Evolutionary conservation across 2,113 vertebrate genomes (phyloP).

Genomic region (Corvus cornix): DNA sequence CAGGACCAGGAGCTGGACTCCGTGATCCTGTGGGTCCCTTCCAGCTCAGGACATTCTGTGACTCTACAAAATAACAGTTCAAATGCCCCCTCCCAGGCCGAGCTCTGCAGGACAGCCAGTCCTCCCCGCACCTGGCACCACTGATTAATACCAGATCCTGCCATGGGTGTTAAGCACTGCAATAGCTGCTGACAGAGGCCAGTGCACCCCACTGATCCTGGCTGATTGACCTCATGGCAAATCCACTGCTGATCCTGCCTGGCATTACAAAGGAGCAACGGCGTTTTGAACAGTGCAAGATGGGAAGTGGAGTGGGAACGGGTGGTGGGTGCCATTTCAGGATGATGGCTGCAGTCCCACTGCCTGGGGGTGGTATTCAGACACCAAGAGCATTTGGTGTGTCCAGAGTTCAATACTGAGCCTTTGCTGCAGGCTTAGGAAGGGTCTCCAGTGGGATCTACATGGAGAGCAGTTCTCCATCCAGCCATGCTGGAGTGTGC

Average conservation of each 20-base stretch:
- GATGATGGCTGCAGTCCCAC: not conserved
- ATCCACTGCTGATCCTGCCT: not conserved
- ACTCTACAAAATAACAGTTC: not conserved
- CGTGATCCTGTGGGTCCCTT: not conserved
- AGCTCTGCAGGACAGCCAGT: not conserved
- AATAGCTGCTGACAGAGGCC: not conserved
- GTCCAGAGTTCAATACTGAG: not conserved
- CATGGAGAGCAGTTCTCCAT: not conserved
- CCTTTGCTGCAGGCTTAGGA: not conserved
- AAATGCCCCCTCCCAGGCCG: not conserved
- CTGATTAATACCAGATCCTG: not conserved
- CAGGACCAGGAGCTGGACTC: not conserved
- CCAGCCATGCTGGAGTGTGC: not conserved
- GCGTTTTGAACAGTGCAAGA: not conserved
- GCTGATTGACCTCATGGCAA: not conserved
- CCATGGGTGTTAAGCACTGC: not conserved
- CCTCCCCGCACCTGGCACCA: not conserved
- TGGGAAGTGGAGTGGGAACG: not conserved
- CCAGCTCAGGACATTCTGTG: not conserved
- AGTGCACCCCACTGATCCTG: not conserved
- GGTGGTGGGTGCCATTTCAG: not conserved
- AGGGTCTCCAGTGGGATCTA: not conserved
- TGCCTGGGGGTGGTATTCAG: not conserved
- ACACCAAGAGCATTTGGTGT: not conserved
- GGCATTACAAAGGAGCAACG: rapidly evolving